Evolutionary conservation across 1,140 invertebrate genomes (phyloP).

Genomic region (Rhagoletis zephyria): DNA sequence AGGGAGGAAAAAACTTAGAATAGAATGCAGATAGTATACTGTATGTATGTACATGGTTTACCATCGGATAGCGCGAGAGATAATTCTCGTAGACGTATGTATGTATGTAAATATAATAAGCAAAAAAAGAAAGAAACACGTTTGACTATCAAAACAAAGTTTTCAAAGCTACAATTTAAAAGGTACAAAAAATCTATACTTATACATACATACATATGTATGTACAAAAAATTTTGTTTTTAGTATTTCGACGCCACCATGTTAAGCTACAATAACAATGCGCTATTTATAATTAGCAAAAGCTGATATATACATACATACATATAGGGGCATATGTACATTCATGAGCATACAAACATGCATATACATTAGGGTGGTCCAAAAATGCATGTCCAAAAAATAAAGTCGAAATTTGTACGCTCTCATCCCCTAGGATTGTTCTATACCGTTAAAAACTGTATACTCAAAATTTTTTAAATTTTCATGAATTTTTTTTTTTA

Average conservation of each 20-base stretch:
- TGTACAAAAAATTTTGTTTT: too few species aligned
- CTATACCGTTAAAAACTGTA: too few species aligned
- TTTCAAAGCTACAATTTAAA: not conserved
- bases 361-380: too few species aligned
- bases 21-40: not conserved
- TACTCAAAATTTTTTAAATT: too few species aligned
- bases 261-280: not conserved
- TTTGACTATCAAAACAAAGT: not conserved
- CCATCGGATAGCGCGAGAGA: not conserved
- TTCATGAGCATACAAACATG: too few species aligned
- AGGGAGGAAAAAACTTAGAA: not conserved
- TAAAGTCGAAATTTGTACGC: too few species aligned
- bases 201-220: not conserved
- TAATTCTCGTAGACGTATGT: not conserved
- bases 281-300: slow-evolving; percentile 25
- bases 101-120: not conserved
- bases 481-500: too few species aligned
- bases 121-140: not conserved
- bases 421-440: too few species aligned
- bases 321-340: too few species aligned
- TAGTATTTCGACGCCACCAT: not conserved
- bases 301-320: not conserved
- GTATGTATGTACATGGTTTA: not conserved
- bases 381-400: too few species aligned
- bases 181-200: not conserved